Evolutionary conservation across 2,113 vertebrate species (phyloP).

Genomic region (Vireo altiloquus): DNA sequence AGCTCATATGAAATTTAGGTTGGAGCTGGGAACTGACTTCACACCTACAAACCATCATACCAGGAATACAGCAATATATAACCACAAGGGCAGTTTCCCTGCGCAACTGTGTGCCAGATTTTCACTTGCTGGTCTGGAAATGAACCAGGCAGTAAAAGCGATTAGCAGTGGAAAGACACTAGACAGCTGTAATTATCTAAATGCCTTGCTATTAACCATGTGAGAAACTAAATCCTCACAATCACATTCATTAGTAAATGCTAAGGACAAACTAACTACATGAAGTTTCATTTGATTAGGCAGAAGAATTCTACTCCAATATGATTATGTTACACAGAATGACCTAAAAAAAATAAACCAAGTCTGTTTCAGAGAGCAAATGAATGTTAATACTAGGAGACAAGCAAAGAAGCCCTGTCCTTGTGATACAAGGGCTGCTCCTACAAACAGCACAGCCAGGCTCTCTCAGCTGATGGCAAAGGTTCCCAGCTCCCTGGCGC

Average conservation of each 20-base stretch:
- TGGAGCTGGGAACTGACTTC: not conserved
- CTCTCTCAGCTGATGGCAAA: not conserved
- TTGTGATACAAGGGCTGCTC: not conserved
- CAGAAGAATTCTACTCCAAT: constrained; percentile 70
- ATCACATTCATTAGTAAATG: constrained; percentile 74
- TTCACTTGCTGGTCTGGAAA: constrained; percentile 65
- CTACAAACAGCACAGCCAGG: not conserved
- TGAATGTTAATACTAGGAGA: not conserved
- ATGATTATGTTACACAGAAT: constrained; percentile 69
- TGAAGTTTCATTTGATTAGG: constrained; percentile 72
- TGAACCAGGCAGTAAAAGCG: constrained; percentile 67
- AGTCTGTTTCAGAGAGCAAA: constrained; percentile 2
- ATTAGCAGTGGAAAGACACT: constrained; percentile 70
- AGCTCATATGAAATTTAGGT: not conserved
- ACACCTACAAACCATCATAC: not conserved
- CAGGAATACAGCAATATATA: not conserved
- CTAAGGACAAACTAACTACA: constrained; percentile 76
- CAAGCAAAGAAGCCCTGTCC: not conserved
- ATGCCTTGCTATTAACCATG: constrained; percentile 75
- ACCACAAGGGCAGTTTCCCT: not conserved
- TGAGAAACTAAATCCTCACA: constrained; percentile 74
- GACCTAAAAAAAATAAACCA: not conserved
- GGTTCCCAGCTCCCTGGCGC: not conserved
- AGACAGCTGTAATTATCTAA: constrained; percentile 78
- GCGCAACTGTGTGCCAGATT: constrained; percentile 45